Base-by-base conservation (phyloP, 2,113 vertebrate genomes). In the Campylorhamphus procurvoides region DNA sequence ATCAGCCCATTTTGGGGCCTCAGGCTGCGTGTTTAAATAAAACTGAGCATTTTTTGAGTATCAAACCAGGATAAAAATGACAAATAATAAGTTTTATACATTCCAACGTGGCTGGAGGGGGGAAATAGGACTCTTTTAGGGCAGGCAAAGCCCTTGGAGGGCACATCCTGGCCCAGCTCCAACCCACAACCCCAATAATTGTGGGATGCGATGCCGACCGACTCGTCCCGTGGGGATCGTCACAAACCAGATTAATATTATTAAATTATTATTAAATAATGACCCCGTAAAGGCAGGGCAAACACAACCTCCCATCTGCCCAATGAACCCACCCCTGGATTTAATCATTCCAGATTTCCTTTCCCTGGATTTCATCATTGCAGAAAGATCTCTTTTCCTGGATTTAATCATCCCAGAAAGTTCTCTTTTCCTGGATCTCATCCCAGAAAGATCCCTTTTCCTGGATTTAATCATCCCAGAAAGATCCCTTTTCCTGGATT, bases 191-290 rank as follows among this genome's bases (percentile, higher is more conserved):
- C 68, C 67, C 68, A 42, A 9, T 93, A 95, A 95, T 93, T 93
- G 83, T 31, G 55, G 1, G 76, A 37, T 91, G 84, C 2, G 3
- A 68, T 88, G 82, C 82, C 1, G 27, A 42, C 92, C 2, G 16
- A 80, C 90, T 25, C 2, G 31, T 74, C 71, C 90, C 44, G 71
- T 5, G 29, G 25, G 25, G 27, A 84, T 95, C 90, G 84, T 86
- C 92, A 96, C 12, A 84, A 93, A 74, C 0, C 10, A 14, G 24
- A 88, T 96, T 93, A 93, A 37, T 37, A 37, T 37, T 37, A 37
- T 37, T 37, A 37, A 37, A 37, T 37, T 37, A 37, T 37, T 37
- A 96, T 95, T 96, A 96, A 96, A 92, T 93, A 90, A 88, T 75
- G 69, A 84, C 78, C 19, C 44, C 0, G 29, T 12, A 44, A 29